A percentile compares a stretch with the other conserved stretches of the same genome.
phyloP scores from a whole-genome alignment of 2,797 vertebrate species.

The Peromyscus nudipes region DNA sequence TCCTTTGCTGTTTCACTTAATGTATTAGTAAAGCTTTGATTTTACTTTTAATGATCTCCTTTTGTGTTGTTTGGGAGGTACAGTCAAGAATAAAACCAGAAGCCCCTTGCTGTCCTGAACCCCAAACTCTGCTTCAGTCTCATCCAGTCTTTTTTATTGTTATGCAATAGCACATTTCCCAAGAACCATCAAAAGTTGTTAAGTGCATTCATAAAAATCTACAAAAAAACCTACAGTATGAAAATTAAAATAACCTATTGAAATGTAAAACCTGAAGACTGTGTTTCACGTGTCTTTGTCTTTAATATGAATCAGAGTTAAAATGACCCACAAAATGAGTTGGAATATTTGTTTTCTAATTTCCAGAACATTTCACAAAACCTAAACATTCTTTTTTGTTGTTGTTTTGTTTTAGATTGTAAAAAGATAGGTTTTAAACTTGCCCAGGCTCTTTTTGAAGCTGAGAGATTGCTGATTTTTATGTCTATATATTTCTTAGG shows the following conservation, averaged over 20 bases:
- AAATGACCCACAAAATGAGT: not conserved
- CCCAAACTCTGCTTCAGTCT: not conserved
- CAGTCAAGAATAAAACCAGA: not conserved
- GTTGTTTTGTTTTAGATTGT: not conserved
- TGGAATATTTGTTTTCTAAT: not conserved
- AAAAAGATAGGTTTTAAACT: not conserved
- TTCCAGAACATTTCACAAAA: not conserved
- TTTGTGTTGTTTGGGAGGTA: not conserved
- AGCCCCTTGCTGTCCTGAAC: not conserved
- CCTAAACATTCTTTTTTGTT: not conserved
- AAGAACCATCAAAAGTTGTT: not conserved
- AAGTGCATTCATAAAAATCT: not conserved
- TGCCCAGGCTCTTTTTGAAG: not conserved
- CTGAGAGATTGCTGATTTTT: not conserved
- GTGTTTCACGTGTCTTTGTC: not conserved
- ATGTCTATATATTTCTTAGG: not conserved
- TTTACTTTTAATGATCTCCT: not conserved
- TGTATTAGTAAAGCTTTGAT: not conserved
- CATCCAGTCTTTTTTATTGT: not conserved
- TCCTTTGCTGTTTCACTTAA: not conserved
- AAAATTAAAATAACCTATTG: not conserved
- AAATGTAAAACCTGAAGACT: not conserved
- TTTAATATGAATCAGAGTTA: slow-evolving; percentile 9
- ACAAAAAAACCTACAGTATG: not conserved
- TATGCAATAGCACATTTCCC: not conserved